Conservation (phyloP, 2,113 vertebrate genomes). For the Oryctolagus cuniculus region mOryCun1.1 NC_091432.1:212650001-212650500, state of each 20-base stretch:
- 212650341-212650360: neutral
- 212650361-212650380: constrained; percentile 21
- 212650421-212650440: constrained; percentile 67
- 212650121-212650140: neutral
- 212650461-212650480: constrained; percentile 87
- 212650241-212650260: no score
- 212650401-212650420: constrained; percentile 28
- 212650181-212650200: neutral
- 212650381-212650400: constrained; percentile 30
- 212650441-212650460: constrained; percentile 84
- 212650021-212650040: constrained; percentile 5
- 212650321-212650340: neutral
- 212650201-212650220: neutral
- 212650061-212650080: neutral
- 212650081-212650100: neutral
- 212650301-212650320: neutral
- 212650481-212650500: constrained; percentile 84
- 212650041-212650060: neutral
- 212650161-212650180: neutral
- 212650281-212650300: neutral
- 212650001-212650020: constrained; percentile 37
- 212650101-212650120: neutral
- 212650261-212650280: neutral
- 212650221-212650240: neutral
- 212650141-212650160: neutral